Conservation (phyloP, 1,140 invertebrate species). For the Drosophila neocordata region DNA sequence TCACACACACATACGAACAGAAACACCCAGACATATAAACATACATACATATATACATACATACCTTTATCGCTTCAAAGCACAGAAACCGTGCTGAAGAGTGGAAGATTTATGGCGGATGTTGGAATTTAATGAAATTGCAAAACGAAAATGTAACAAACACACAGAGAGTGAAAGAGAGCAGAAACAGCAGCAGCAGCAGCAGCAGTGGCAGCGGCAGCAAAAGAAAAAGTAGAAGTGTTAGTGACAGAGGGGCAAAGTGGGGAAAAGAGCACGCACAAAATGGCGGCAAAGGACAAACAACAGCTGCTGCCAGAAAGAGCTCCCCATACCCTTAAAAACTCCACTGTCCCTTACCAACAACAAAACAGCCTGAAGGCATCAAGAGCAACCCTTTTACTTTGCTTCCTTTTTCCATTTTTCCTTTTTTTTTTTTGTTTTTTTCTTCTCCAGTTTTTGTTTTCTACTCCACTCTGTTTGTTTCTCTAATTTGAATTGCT, state of each 20-base stretch:
- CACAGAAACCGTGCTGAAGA: constrained; percentile 79
- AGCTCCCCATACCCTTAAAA: constrained; percentile 21
- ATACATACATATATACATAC: constrained; percentile 53
- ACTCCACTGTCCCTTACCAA: not conserved
- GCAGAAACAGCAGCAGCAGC: not conserved
- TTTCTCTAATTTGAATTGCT: constrained; percentile 57
- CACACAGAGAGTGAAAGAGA: constrained; percentile 18
- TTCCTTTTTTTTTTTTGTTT: constrained; percentile 24
- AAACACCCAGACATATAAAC: constrained; percentile 18
- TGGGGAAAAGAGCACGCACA: constrained; percentile 45
- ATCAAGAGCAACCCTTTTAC: constrained; percentile 38
- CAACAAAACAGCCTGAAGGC: constrained; percentile 26
- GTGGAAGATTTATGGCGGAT: constrained; percentile 82
- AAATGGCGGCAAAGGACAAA: constrained; percentile 80
- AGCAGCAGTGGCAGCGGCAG: not conserved
- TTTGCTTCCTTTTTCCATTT: constrained; percentile 12
- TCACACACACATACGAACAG: not conserved
- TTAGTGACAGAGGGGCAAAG: not conserved
- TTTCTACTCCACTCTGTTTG: constrained; percentile 43
- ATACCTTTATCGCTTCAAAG: constrained; percentile 80
- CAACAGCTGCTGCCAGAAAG: constrained; percentile 69
- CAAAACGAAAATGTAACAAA: constrained; percentile 82
- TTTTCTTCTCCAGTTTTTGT: constrained; percentile 35
- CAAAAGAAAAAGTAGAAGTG: not conserved
- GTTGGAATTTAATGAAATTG: constrained; percentile 82